phyloP scores from a whole-genome alignment of 2,797 vertebrate genomes.

The Mus spretus region DNA sequence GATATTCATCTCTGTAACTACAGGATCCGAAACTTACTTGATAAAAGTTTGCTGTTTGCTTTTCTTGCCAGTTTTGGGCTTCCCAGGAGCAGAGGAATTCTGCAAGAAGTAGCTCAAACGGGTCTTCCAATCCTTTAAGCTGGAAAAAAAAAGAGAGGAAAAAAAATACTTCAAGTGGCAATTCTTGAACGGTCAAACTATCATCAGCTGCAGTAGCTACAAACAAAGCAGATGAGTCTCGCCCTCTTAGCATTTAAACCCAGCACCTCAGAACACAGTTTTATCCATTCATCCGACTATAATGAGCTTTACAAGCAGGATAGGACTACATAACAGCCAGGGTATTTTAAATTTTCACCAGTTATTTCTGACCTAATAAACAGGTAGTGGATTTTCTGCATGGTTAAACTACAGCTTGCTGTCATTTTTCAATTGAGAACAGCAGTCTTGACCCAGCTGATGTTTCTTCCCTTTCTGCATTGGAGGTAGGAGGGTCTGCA shows the following conservation, averaged over 20 bases:
- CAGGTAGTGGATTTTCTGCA: slow-evolving; percentile 29
- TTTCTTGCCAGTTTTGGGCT: slow-evolving; percentile 85
- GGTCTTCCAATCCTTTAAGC: slow-evolving; percentile 90
- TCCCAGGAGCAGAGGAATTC: slow-evolving; percentile 87
- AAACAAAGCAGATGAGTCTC: background rate
- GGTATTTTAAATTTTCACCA: slow-evolving; percentile 3
- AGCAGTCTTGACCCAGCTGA: background rate
- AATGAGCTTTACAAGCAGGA: slow-evolving; percentile 14
- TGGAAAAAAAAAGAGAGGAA: slow-evolving; percentile 60
- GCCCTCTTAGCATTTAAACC: background rate
- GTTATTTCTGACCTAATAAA: slow-evolving; percentile 35
- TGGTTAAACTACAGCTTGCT: background rate
- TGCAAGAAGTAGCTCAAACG: slow-evolving; percentile 90
- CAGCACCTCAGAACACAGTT: background rate
- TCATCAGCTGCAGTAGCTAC: background rate
- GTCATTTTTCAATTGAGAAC: slow-evolving; percentile 2
- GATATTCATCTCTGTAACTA: background rate
- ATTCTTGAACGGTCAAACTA: slow-evolving; percentile 4
- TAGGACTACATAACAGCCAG: background rate
- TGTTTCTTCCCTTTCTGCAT: background rate
- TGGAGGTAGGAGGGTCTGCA: background rate
- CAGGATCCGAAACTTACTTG: slow-evolving; percentile 81
- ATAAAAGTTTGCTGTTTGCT: slow-evolving; percentile 87
- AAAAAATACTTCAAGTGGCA: background rate
- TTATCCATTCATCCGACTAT: background rate